A percentile compares a stretch with the other conserved stretches of the same genome.
phyloP scores from a whole-genome alignment of 2,797 vertebrate genomes.

The Silurus aristotelis region DNA sequence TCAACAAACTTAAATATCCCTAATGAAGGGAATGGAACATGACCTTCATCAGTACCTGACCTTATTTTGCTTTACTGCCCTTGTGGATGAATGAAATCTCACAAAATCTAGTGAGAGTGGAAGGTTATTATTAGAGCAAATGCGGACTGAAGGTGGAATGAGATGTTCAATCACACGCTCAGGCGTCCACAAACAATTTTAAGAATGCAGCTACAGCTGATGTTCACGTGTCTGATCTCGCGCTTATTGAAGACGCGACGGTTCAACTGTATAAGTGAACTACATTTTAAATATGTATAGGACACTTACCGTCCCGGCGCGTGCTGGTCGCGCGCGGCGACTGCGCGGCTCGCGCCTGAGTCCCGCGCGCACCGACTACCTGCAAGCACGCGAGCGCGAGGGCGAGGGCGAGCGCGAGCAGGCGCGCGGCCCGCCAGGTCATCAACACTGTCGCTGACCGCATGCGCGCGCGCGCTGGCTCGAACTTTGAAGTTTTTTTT shows the following conservation, averaged over 20 bases:
- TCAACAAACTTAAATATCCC: too few species aligned
- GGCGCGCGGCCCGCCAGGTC: constrained; percentile 33
- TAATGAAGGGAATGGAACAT: too few species aligned
- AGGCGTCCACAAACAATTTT: too few species aligned
- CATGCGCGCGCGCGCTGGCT: constrained; percentile 10
- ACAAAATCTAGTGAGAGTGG: too few species aligned
- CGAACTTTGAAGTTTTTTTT: not conserved
- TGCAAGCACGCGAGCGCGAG: constrained; percentile 56
- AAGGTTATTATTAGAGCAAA: too few species aligned
- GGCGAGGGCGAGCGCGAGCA: constrained; percentile 50
- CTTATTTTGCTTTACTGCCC: too few species aligned
- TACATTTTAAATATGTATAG: too few species aligned
- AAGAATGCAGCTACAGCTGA: not conserved
- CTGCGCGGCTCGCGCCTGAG: constrained; percentile 49
- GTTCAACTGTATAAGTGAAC: too few species aligned
- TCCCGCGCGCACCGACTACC: not conserved
- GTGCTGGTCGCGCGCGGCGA: constrained; percentile 64
- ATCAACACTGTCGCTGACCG: not conserved
- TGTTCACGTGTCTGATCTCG: not conserved
- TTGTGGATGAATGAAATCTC: too few species aligned
- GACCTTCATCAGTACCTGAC: too few species aligned
- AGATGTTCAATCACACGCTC: too few species aligned
- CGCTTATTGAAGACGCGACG: not conserved
- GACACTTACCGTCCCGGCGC: constrained; percentile 70
- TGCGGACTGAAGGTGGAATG: too few species aligned